Conservation (phyloP, 2,113 vertebrate species). For the Albula goreensis region DNA sequence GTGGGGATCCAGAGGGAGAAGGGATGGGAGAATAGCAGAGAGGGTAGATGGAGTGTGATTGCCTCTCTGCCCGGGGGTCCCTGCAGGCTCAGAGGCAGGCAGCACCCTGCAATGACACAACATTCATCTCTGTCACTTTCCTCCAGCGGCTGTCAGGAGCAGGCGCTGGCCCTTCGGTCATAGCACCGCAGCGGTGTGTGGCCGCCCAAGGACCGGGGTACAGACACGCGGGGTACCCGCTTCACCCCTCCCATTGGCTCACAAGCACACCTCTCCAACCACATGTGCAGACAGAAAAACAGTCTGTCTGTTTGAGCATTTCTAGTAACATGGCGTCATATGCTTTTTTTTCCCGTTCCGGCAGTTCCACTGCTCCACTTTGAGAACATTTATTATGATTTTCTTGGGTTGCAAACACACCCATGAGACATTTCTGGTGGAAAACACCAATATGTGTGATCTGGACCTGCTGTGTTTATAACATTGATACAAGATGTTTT, state of each 20-base stretch:
- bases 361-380: too few species aligned
- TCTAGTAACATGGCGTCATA: too few species aligned
- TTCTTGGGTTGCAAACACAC: not conserved
- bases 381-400: not conserved
- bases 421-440: not conserved
- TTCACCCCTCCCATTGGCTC: too few species aligned
- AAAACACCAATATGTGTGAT: not conserved
- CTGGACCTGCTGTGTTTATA: not conserved
- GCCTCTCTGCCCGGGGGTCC: slow-evolving; percentile 28
- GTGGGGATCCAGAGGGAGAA: not conserved
- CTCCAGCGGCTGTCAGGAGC: slow-evolving; percentile 6
- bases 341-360: too few species aligned
- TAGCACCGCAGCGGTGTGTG: not conserved
- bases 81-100: slow-evolving; percentile 25
- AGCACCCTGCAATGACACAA: slow-evolving; percentile 24
- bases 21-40: slow-evolving; percentile 6
- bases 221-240: not conserved
- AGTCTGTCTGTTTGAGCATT: too few species aligned
- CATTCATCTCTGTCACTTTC: slow-evolving; percentile 17
- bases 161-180: not conserved
- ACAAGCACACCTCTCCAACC: too few species aligned
- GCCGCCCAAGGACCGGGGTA: not conserved
- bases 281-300: too few species aligned
- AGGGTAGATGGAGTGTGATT: slow-evolving; percentile 30
- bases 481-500: too few species aligned